Conservation (phyloP, 2,797 vertebrate genomes). For the Sitta carolinensis region DNA sequence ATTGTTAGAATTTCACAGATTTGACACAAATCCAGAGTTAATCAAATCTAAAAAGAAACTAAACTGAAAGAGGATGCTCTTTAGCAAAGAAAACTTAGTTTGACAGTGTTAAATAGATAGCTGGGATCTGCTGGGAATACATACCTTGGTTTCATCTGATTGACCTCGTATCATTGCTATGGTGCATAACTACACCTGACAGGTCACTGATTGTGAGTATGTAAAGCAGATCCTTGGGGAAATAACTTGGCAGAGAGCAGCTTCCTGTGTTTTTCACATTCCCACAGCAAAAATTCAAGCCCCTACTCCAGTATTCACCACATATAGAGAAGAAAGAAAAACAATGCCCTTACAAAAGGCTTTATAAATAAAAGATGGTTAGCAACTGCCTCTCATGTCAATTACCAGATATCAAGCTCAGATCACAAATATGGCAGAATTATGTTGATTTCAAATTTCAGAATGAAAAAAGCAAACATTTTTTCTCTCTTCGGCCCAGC, state of each 20-base stretch:
- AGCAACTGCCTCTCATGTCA: neutral
- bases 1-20: neutral
- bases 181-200: constrained; percentile 41
- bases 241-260: constrained; percentile 14
- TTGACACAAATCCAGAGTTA: neutral
- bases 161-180: constrained; percentile 33
- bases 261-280: constrained; percentile 17
- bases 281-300: constrained; percentile 15
- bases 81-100: neutral
- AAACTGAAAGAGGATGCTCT: neutral
- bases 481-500: neutral
- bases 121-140: constrained; percentile 32
- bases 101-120: constrained; percentile 40
- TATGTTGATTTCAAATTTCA: constrained; percentile 3
- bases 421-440: neutral
- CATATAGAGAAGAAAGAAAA: neutral
- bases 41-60: neutral
- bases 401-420: neutral
- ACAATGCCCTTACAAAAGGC: neutral
- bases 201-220: constrained; percentile 36
- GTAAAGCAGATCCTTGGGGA: constrained; percentile 22
- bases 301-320: neutral
- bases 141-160: constrained; percentile 40
- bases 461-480: neutral
- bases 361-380: neutral